Conservation (phyloP, 2,888 invertebrate species). For the Lepeophtheirus nordmannii region DNA sequence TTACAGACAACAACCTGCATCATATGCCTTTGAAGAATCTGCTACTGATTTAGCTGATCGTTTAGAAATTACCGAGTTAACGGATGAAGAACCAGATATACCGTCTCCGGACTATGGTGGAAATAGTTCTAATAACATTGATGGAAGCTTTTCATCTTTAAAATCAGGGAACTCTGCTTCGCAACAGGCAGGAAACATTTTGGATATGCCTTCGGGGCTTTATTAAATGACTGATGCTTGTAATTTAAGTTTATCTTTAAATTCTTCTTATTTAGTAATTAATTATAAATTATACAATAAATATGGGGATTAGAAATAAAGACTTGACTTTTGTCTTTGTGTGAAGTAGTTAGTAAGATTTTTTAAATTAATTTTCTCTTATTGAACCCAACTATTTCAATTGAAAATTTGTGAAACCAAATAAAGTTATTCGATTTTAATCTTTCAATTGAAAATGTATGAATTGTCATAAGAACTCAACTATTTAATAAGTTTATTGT, state of each 20-base stretch:
- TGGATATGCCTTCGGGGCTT: slow-evolving; percentile 20
- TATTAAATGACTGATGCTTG: slow-evolving; percentile 13
- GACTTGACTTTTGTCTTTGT: no score
- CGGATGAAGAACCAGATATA: slow-evolving; percentile 12
- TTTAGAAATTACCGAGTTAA: slow-evolving; percentile 21
- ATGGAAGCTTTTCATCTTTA: neutral
- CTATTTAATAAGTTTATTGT: no score
- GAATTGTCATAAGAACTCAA: no score
- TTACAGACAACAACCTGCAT: neutral
- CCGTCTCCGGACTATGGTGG: slow-evolving; percentile 9
- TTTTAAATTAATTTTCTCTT: no score
- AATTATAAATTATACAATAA: no score
- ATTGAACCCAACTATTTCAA: no score
- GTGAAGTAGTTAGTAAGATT: no score
- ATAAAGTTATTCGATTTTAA: no score
- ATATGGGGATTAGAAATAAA: no score
- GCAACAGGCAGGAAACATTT: slow-evolving; percentile 4
- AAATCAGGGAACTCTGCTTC: neutral
- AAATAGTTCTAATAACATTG: neutral
- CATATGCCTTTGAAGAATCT: neutral
- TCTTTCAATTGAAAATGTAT: no score
- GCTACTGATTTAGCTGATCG: slow-evolving; percentile 7
- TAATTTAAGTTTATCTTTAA: neutral
- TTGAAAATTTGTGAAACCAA: no score
- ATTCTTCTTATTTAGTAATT: no score